A percentile compares a stretch with the other conserved stretches of the same genome.
phyloP scores from a whole-genome alignment of 1,140 invertebrate genomes.

The Maconellicoccus hirsutus region DNA sequence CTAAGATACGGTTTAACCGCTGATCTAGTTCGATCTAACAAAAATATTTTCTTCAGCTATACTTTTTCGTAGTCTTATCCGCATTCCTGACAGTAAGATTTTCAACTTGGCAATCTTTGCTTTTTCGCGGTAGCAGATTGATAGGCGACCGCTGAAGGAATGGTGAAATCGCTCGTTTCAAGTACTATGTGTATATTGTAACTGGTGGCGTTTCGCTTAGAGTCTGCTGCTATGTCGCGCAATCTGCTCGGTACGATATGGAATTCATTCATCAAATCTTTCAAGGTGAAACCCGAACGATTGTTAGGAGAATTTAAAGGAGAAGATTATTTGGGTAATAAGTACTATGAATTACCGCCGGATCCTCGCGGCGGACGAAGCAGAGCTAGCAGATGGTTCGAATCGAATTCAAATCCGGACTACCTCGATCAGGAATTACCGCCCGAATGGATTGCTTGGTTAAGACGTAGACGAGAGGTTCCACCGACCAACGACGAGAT shows the following conservation, averaged over 20 bases:
- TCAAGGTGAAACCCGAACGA: background rate
- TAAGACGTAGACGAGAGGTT: constrained; percentile 50
- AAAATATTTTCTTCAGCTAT: too few species aligned
- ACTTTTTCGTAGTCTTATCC: too few species aligned
- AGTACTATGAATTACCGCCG: constrained; percentile 63
- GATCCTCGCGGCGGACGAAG: constrained; percentile 45
- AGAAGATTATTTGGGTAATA: constrained; percentile 64
- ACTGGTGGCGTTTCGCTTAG: too few species aligned
- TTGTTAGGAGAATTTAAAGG: constrained; percentile 43
- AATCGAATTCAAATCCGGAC: constrained; percentile 39
- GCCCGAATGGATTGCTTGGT: constrained; percentile 74
- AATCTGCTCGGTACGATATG: background rate
- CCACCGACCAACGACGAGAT: constrained; percentile 63
- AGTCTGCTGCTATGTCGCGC: background rate
- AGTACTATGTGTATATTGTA: too few species aligned
- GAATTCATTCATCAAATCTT: constrained; percentile 16
- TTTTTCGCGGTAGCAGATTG: too few species aligned
- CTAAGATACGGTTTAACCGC: too few species aligned
- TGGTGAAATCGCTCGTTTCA: too few species aligned
- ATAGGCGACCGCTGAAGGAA: too few species aligned
- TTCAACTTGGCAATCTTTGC: too few species aligned
- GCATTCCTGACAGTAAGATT: too few species aligned
- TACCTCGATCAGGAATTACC: constrained; percentile 47
- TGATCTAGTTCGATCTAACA: too few species aligned
- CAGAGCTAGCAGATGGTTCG: constrained; percentile 54